Base-by-base conservation (phyloP, 2,888 invertebrate species). In the Diarsia rubi region DNA sequence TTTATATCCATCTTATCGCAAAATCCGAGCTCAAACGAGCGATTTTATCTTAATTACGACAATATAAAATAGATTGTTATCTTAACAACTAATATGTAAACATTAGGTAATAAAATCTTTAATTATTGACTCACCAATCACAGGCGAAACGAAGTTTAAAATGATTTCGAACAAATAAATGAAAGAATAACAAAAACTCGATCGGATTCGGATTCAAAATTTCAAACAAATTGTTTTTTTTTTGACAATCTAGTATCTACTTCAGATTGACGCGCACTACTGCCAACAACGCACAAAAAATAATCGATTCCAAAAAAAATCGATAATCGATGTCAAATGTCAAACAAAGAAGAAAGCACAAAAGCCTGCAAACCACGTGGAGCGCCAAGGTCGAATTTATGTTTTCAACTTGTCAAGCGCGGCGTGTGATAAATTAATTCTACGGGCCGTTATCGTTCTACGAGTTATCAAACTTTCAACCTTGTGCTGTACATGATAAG, bases 371-470 rank as follows among this genome's bases (percentile, higher is more conserved):
- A 94, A 95, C 96, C 96, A 96, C 96, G 96, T 96, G 96, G 96
- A 94, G 94, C 93, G 93, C 93, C 96, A 96, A 96, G 96, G 96
- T 96, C 96, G 96, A 96, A 96, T 96, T 96, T 96, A 96, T 96
- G 96, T 96, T 96, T 96, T 96, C 96, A 96, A 96, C 96, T 96
- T 96, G 96, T 96, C 96, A 96, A 96, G 96, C 95, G 93, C 95
- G 96, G 95, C 96, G 96, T 95, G 96, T 96, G 96, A 96, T 96
- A 96, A 96, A 96, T 96, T 96, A 96, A 96, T 96, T 96, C 96
- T 95, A 96, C 95, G 95, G 93, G 95, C 95, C 95, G 96, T 96
- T 96, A 96, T 95, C 93, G 94, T 90, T 79, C 54, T 54, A 27
- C 14, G 8, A 3, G 64, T 24, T 77, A 81, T 21, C 24, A 71